Percentiles rank a stretch among this genome's conserved stretches.
Conservation (phyloP, 2,888 invertebrate genomes). For the Ypsolopha scabrella region DNA sequence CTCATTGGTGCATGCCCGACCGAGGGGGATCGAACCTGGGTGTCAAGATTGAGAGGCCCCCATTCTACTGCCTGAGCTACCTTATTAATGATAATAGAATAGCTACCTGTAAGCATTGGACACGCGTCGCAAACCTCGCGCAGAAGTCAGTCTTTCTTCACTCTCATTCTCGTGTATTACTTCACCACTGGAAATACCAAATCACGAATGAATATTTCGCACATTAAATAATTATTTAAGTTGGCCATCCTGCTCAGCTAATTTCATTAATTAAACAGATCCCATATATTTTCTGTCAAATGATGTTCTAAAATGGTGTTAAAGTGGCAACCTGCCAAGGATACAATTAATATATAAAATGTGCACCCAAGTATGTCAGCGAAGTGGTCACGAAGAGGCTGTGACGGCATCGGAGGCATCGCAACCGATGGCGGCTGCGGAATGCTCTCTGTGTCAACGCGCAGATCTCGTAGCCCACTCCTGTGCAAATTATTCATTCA, state of each 20-base stretch:
- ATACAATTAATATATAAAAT: background rate
- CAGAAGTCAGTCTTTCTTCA: constrained; percentile 1
- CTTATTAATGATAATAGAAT: no score
- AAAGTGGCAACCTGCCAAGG: no score
- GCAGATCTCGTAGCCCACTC: constrained; percentile 29
- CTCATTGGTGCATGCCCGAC: no score
- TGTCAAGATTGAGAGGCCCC: no score
- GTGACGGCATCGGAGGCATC: constrained; percentile 11
- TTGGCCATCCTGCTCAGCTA: no score
- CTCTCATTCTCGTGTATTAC: constrained; percentile 28
- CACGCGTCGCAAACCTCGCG: constrained; percentile 2
- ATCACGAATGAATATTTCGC: background rate
- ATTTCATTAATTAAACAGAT: no score
- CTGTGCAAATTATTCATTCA: constrained; percentile 19
- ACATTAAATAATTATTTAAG: no score
- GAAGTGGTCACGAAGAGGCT: constrained; percentile 70
- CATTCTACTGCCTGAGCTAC: no score
- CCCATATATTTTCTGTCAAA: no score
- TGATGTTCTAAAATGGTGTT: no score
- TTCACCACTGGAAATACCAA: constrained; percentile 29
- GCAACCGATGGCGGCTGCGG: constrained; percentile 15
- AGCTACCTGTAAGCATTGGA: background rate
- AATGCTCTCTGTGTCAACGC: constrained; percentile 26
- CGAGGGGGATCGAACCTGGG: no score
- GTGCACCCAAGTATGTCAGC: constrained; percentile 78